Base-by-base conservation (phyloP, 2,113 vertebrate genomes). In the Chamaea fasciata region DNA sequence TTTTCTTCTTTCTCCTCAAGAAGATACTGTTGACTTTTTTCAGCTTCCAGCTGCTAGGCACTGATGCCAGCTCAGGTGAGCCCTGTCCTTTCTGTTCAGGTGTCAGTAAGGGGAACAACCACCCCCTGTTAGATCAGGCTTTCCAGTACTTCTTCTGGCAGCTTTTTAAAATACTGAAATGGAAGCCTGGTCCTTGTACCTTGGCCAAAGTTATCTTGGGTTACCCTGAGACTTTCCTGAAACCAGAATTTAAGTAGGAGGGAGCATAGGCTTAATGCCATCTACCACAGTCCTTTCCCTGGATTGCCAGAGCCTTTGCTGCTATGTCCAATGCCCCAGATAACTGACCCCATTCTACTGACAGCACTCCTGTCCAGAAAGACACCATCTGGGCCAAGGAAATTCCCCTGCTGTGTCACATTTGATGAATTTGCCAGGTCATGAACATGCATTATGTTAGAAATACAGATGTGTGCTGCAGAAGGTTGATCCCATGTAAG, bases 11-110 rank as follows among this genome's bases (percentile, higher is more conserved):
- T 70, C 41, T 93, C 49, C 30, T 89, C 17, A 62, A 93, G 64
- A 76, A 89, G 57, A 46, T 93, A 46, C n/a, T 76, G 15, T 76
- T 87, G 69, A 89, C 37, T 64, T 75, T 46, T 93, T 79, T 92
- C 85, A 83, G 13, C 83, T 52, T 94, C 69, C 73, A 73, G 57
- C 57, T 84, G 75, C 4, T 12, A 82, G 88, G 69, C 76, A 71
- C 62, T 79, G 41, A 74, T 87, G 49, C 64, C 89, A 52, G 77
- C 73, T 93, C 76, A 90, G 88, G 68, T 92, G 88, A 96, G 56
- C 62, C 46, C 55, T 37, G 5, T 73, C 80, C 42, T 78, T 88
- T 73, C 69, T 17, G 9, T 50, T 33, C 74, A 47, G 42, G 31
- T 63, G 6, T 82, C 53, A 74, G 27, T 55, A 75, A 69, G 57